Conservation (phyloP, 2,113 vertebrate species). For the Pollachius pollachius region DNA sequence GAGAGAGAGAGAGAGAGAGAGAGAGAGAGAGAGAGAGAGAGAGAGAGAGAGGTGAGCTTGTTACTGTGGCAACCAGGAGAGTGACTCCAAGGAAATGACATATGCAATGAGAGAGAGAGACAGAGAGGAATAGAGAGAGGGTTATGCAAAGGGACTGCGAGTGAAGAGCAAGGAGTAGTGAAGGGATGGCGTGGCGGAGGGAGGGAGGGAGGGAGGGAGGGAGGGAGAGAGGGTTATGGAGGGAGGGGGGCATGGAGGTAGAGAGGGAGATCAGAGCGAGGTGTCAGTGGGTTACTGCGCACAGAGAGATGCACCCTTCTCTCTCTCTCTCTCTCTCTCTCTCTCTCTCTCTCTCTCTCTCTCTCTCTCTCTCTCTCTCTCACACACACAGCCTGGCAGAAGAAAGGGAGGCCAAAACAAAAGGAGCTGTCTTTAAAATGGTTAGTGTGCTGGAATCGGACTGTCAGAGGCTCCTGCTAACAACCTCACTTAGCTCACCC, state of each 20-base stretch:
- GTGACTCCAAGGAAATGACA: conserved; percentile 71
- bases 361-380: conserved; percentile 1
- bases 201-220: conserved; percentile 21
- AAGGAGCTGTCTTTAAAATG: conserved; percentile 70
- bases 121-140: conserved; percentile 11
- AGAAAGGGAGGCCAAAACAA: conserved; percentile 67
- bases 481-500: conserved; percentile 57
- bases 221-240: conserved; percentile 4
- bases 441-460: conserved; percentile 56
- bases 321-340: conserved; percentile 27
- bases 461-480: conserved; percentile 65
- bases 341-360: conserved; percentile 47
- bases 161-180: conserved; percentile 34
- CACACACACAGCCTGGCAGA: conserved; percentile 49
- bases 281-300: conserved; percentile 67
- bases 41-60: conserved; percentile 65
- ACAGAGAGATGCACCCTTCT: conserved; percentile 52
- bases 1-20: conserved; percentile 6
- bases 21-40: conserved; percentile 17
- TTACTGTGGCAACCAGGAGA: conserved; percentile 77
- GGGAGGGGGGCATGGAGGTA: conserved; percentile 41
- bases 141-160: not conserved
- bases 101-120: conserved; percentile 42
- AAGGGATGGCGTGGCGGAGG: conserved; percentile 40
- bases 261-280: conserved; percentile 70